A percentile compares a stretch with the other conserved stretches of the same genome.
These are phyloP conservation scores for Sparus aurata DNA, from an alignment of 2,797 vertebrate species.

Conservation along the genomic window DNA sequence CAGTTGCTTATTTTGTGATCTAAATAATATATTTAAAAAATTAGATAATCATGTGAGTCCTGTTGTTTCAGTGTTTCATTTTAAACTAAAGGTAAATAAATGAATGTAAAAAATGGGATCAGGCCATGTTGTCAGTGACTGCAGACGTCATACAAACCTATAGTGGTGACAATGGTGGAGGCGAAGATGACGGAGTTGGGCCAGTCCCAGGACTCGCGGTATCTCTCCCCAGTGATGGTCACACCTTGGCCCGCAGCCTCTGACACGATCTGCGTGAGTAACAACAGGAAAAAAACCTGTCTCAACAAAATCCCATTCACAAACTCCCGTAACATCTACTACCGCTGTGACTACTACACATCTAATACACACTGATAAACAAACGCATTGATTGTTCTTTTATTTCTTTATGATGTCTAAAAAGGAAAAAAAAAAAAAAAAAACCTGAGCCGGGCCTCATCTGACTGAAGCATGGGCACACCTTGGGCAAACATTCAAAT, in stretches of 20 bases:
- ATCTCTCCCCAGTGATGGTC: slow-evolving; percentile 89
- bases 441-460: neutral
- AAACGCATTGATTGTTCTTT: neutral
- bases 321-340: neutral
- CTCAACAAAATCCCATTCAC: neutral
- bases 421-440: too few species aligned
- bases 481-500: slow-evolving; percentile 41
- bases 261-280: slow-evolving; percentile 86
- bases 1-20: neutral
- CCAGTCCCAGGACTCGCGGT: slow-evolving; percentile 95
- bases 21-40: too few species aligned
- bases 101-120: neutral
- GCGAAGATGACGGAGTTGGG: slow-evolving; percentile 95
- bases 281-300: neutral
- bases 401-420: neutral
- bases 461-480: slow-evolving; percentile 33
- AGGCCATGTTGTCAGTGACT: neutral
- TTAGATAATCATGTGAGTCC: too few species aligned
- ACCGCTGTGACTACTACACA: too few species aligned
- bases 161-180: slow-evolving; percentile 96
- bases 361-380: too few species aligned
- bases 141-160: slow-evolving; percentile 78
- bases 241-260: slow-evolving; percentile 93
- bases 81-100: neutral
- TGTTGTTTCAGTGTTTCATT: neutral